These are phyloP conservation scores for Mormyrus proboscirostris DNA, from an alignment of 2,797 vertebrate species.

Conservation along the genomic window DNA sequence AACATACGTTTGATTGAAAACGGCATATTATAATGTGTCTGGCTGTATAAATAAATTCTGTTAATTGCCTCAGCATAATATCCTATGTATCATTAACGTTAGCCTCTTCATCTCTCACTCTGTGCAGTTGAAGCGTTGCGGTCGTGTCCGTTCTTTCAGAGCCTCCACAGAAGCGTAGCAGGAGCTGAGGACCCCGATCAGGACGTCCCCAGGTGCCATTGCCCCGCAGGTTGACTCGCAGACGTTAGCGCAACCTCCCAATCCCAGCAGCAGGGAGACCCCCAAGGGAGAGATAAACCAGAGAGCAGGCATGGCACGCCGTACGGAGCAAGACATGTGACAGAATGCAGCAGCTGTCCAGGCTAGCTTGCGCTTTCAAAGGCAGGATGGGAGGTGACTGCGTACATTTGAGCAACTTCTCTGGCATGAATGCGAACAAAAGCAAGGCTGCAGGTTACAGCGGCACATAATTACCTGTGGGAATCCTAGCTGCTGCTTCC, in stretches of 20 bases:
- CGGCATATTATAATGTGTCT: background rate
- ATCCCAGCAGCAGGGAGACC: background rate
- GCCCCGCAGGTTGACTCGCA: conserved; percentile 30
- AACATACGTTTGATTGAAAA: background rate
- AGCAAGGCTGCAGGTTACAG: background rate
- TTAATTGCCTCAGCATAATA: background rate
- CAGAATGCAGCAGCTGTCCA: background rate
- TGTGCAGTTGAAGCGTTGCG: conserved; percentile 41
- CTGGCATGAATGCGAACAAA: background rate
- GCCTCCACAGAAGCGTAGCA: conserved; percentile 35
- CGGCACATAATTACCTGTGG: background rate
- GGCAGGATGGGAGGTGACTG: background rate
- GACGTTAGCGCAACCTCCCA: conserved; percentile 24
- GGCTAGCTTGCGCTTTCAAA: background rate
- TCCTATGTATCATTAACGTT: background rate
- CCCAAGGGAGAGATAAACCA: background rate
- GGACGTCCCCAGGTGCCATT: conserved; percentile 35
- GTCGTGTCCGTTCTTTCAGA: conserved; percentile 21
- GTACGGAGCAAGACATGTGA: background rate
- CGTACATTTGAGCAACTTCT: background rate
- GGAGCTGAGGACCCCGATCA: conserved; percentile 39
- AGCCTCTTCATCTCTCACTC: conserved; percentile 28
- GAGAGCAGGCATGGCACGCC: conserved; percentile 23
- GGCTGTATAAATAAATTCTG: background rate
- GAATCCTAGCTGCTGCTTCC: background rate